Percentiles rank a stretch among this genome's conserved stretches.
phyloP scores from a whole-genome alignment of 1,140 invertebrate species.

The Apis florea region DNA sequence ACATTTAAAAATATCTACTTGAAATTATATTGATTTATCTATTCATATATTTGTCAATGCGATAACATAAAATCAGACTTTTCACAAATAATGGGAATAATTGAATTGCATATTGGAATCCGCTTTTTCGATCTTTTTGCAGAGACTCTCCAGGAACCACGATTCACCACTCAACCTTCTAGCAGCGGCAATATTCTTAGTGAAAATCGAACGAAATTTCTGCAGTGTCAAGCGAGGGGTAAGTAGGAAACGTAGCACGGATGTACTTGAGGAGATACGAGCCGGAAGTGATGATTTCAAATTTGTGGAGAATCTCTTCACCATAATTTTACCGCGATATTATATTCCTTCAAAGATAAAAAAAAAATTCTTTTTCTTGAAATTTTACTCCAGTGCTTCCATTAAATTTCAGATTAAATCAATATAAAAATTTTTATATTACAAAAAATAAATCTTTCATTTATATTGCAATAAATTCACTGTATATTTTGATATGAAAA shows the following conservation, averaged over 20 bases:
- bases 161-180: slow-evolving; percentile 91
- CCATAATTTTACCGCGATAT: neutral
- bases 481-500: no score
- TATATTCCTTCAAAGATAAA: neutral
- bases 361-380: neutral
- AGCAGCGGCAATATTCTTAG: slow-evolving; percentile 90
- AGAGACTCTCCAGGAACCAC: slow-evolving; percentile 88
- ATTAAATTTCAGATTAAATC: no score
- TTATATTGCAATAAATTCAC: no score
- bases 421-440: no score
- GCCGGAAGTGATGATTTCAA: slow-evolving; percentile 13
- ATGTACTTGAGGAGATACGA: slow-evolving; percentile 3
- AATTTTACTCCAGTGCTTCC: neutral
- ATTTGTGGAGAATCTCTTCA: slow-evolving; percentile 16
- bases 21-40: neutral
- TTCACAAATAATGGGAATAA: neutral
- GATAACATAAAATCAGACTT: neutral
- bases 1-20: neutral
- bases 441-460: no score
- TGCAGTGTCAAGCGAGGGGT: slow-evolving; percentile 94
- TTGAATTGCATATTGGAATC: slow-evolving; percentile 14
- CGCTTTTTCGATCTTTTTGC: slow-evolving; percentile 71
- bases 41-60: neutral
- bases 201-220: slow-evolving; percentile 92
- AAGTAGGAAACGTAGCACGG: slow-evolving; percentile 71